A percentile compares a stretch with the other conserved stretches of the same genome.
phyloP scores from a whole-genome alignment of 2,888 invertebrate species.

The Aporophyla lueneburgensis region DNA sequence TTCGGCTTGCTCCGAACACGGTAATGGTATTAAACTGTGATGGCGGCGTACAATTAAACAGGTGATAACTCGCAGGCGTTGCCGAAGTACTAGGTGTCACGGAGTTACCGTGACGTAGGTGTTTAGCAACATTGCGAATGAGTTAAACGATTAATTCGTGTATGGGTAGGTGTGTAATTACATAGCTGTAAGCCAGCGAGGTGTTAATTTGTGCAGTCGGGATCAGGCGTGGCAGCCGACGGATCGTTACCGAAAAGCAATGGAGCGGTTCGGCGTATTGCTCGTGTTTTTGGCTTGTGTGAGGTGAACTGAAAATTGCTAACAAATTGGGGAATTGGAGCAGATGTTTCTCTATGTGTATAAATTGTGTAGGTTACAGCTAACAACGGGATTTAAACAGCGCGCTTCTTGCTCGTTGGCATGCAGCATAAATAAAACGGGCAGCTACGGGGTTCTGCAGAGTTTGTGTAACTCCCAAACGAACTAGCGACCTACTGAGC shows the following conservation, averaged over 20 bases:
- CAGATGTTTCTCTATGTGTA: constrained; percentile 59
- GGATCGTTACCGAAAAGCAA: constrained; percentile 67
- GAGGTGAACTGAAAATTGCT: constrained; percentile 70
- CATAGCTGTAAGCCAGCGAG: constrained; percentile 63
- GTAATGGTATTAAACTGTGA: constrained; percentile 58
- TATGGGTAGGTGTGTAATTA: constrained; percentile 72
- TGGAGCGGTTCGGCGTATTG: constrained; percentile 68
- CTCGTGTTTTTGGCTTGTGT: constrained; percentile 68
- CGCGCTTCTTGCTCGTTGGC: constrained; percentile 51
- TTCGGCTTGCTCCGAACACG: constrained; percentile 49
- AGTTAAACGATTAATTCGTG: constrained; percentile 72
- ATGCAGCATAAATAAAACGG: constrained; percentile 45
- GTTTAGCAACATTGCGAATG: constrained; percentile 64
- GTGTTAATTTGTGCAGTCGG: constrained; percentile 70
- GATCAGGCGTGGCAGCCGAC: constrained; percentile 56
- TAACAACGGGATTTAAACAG: constrained; percentile 60
- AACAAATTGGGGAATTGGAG: constrained; percentile 71
- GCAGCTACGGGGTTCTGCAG: constrained; percentile 8
- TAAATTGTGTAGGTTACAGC: constrained; percentile 63
- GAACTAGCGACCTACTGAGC: neutral
- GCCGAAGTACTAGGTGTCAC: constrained; percentile 60
- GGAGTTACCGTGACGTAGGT: constrained; percentile 54
- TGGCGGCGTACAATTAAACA: constrained; percentile 66
- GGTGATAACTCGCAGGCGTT: constrained; percentile 68
- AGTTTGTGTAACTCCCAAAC: neutral